A percentile compares a stretch with the other conserved stretches of the same genome.
These are phyloP conservation scores for Drosophila tropicalis DNA, from an alignment of 1,140 invertebrate genomes.

Conservation along the genomic window DNA sequence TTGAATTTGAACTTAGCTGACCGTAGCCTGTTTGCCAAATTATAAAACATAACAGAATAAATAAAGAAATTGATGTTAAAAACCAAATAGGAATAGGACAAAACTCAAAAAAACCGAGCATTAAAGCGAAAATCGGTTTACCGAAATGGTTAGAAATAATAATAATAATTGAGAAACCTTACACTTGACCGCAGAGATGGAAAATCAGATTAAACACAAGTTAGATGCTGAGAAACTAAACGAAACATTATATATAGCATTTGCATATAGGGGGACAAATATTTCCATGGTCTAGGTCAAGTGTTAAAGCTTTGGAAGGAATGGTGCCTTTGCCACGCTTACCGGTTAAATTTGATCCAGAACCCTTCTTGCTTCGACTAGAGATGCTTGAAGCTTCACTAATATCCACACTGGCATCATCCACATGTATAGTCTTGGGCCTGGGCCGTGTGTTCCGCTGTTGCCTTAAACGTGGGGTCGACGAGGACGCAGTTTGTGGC, in stretches of 20 bases:
- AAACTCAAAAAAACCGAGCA: slow-evolving; percentile 14
- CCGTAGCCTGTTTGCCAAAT: slow-evolving; percentile 70
- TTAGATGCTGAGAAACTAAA: not conserved
- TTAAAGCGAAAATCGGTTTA: slow-evolving; percentile 23
- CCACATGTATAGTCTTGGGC: slow-evolving; percentile 94
- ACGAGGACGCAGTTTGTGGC: slow-evolving; percentile 68
- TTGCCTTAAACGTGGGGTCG: slow-evolving; percentile 86
- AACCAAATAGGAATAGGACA: slow-evolving; percentile 47
- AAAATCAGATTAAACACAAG: not conserved
- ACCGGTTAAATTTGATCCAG: slow-evolving; percentile 92
- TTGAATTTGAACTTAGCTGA: slow-evolving; percentile 85
- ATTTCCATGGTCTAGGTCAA: not conserved
- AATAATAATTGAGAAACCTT: slow-evolving; percentile 30
- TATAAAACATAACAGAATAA: slow-evolving; percentile 80
- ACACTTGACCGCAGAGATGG: not conserved
- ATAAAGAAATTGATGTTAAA: slow-evolving; percentile 71
- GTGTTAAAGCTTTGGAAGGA: not conserved
- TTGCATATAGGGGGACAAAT: not conserved
- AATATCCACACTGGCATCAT: slow-evolving; percentile 89
- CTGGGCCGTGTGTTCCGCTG: slow-evolving; percentile 87
- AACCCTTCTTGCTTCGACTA: slow-evolving; percentile 91
- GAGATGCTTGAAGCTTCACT: slow-evolving; percentile 89
- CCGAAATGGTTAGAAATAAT: slow-evolving; percentile 50
- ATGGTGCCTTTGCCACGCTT: slow-evolving; percentile 46
- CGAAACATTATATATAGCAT: not conserved